These are phyloP conservation scores for Amblyjoppa fuscipennis DNA, from an alignment of 2,888 invertebrate genomes.

Conservation along the genomic window DNA sequence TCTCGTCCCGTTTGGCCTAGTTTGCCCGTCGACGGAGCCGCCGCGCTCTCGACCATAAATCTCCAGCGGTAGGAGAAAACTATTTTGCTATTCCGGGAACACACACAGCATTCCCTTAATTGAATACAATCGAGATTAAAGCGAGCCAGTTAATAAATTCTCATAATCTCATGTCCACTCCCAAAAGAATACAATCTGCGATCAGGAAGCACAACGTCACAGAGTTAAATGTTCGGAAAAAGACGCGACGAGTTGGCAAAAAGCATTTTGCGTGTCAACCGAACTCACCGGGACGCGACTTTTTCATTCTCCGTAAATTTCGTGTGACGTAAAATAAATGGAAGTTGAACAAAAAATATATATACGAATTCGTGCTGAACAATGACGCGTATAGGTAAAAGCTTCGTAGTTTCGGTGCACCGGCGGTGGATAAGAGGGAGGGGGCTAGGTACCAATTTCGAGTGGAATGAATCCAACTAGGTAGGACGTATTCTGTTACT, in stretches of 20 bases:
- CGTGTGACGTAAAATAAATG: slow-evolving; percentile 33
- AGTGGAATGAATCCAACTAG: slow-evolving; percentile 44
- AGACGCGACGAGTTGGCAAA: background rate
- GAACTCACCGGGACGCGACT: background rate
- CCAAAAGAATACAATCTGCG: background rate
- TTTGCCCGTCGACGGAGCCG: background rate
- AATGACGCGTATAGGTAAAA: slow-evolving; percentile 5
- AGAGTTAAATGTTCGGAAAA: background rate
- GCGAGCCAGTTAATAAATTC: background rate
- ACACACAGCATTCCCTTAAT: background rate
- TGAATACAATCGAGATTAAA: background rate
- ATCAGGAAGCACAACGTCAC: background rate
- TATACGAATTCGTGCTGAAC: background rate
- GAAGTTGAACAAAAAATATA: slow-evolving; percentile 10
- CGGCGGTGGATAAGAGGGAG: background rate
- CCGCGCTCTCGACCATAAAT: background rate
- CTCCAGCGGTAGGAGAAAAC: background rate
- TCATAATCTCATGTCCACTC: background rate
- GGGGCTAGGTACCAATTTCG: slow-evolving; percentile 19
- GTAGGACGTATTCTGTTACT: slow-evolving; percentile 44
- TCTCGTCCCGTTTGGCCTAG: background rate
- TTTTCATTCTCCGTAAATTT: slow-evolving; percentile 9
- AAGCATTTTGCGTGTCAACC: slow-evolving; percentile 9
- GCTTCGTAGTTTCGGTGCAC: background rate
- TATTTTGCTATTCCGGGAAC: background rate